Percentiles rank a stretch among this genome's conserved stretches.
phyloP scores from a whole-genome alignment of 2,888 invertebrate genomes.

The Cenopis cana region DNA sequence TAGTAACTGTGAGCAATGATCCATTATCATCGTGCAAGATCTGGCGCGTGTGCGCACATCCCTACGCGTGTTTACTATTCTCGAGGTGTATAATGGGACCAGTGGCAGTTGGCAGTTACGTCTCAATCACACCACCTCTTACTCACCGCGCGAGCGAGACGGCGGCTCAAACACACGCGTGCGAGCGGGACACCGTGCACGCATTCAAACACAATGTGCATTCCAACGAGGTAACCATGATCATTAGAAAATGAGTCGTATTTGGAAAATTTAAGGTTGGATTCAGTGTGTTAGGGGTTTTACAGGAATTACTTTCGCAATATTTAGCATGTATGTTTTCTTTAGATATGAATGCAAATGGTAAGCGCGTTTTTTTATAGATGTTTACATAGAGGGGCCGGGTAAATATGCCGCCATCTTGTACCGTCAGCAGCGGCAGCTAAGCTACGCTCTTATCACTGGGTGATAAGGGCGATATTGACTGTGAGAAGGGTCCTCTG shows the following conservation, averaged over 20 bases:
- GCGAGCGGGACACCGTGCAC: conserved; percentile 60
- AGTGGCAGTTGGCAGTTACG: conserved; percentile 83
- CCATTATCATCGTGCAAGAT: conserved; percentile 5
- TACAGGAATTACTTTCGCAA: conserved; percentile 66
- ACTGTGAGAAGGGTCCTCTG: background rate
- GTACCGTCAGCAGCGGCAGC: conserved; percentile 74
- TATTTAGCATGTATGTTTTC: conserved; percentile 84
- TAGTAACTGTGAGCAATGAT: too few species aligned
- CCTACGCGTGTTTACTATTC: conserved; percentile 72
- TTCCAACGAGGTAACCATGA: conserved; percentile 59
- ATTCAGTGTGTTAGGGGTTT: conserved; percentile 46
- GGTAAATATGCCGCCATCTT: conserved; percentile 79
- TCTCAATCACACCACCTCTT: conserved; percentile 84
- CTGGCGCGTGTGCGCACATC: conserved; percentile 45
- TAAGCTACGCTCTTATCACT: conserved; percentile 50
- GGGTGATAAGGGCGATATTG: background rate
- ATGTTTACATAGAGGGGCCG: conserved; percentile 83
- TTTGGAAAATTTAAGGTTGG: conserved; percentile 47
- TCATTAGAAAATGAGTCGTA: conserved; percentile 46
- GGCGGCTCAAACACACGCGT: conserved; percentile 40
- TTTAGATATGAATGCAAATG: conserved; percentile 85
- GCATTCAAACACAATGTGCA: conserved; percentile 73
- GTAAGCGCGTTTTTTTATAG: conserved; percentile 83
- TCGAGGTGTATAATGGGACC: conserved; percentile 80
- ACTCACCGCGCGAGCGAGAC: conserved; percentile 71